These are phyloP conservation scores for Lates japonicus DNA, from an alignment of 2,797 vertebrate species.

Conservation along the genomic window DNA sequence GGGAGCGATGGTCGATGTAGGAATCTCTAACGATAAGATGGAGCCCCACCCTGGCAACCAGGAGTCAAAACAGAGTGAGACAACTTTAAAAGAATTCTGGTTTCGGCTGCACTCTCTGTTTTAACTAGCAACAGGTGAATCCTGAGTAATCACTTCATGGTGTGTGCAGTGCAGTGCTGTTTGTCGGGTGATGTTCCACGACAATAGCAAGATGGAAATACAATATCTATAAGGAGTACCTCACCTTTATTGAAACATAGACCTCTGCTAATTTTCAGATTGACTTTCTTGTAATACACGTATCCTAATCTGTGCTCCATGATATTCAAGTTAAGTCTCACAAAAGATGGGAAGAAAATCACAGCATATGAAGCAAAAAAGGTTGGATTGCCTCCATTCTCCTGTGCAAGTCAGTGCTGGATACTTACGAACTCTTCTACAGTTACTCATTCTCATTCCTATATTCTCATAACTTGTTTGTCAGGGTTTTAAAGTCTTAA, in stretches of 20 bases:
- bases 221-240: background rate
- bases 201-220: conserved; percentile 14
- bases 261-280: conserved; percentile 18
- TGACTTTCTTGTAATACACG: conserved; percentile 15
- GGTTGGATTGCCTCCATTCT: conserved; percentile 22
- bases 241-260: background rate
- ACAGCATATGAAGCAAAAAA: conserved; percentile 27
- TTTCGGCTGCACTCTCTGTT: conserved; percentile 19
- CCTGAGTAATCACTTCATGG: conserved; percentile 30
- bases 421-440: conserved; percentile 39
- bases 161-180: conserved; percentile 9
- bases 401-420: conserved; percentile 26
- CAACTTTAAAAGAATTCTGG: conserved; percentile 47
- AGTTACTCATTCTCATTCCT: conserved; percentile 47
- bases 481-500: conserved; percentile 32
- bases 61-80: conserved; percentile 64
- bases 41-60: conserved; percentile 68
- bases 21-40: conserved; percentile 50
- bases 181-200: conserved; percentile 29
- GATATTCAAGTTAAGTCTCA: conserved; percentile 16
- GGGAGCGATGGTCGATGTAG: conserved; percentile 29
- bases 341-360: conserved; percentile 14
- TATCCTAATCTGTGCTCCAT: conserved; percentile 13
- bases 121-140: conserved; percentile 70
- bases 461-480: conserved; percentile 45